Conservation (phyloP, 2,113 vertebrate species). For the Tupaia chinensis region DNA sequence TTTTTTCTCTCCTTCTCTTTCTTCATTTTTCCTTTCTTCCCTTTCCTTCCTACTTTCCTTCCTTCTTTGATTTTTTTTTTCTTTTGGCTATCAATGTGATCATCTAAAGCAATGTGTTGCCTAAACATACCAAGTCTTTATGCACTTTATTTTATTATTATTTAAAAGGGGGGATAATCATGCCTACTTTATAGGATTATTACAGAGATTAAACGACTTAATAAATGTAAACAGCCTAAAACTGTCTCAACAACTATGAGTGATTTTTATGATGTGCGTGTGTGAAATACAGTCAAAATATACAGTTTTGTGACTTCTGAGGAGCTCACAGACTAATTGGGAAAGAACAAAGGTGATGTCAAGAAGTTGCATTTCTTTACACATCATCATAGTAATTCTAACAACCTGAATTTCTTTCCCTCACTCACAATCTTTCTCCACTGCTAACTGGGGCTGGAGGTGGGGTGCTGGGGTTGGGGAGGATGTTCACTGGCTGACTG, state of each 20-base stretch:
- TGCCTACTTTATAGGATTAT: background rate
- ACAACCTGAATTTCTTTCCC: background rate
- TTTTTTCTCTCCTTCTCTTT: fast-evolving
- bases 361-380: background rate
- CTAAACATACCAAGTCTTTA: background rate
- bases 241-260: background rate
- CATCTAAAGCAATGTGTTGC: background rate
- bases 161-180: background rate
- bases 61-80: background rate
- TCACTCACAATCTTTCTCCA: background rate
- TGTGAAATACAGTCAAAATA: slow-evolving; percentile 7
- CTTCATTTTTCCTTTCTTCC: background rate
- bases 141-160: background rate
- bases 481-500: background rate
- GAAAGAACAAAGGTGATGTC: background rate
- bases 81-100: background rate
- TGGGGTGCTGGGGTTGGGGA: background rate
- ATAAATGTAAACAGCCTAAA: slow-evolving; percentile 17
- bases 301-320: background rate
- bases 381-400: background rate
- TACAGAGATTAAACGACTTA: background rate
- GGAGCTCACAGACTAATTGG: background rate
- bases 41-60: background rate
- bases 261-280: slow-evolving; percentile 14
- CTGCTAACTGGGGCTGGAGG: background rate